Conservation (phyloP, 2,113 vertebrate genomes). For the Orthonyx spaldingii region DNA sequence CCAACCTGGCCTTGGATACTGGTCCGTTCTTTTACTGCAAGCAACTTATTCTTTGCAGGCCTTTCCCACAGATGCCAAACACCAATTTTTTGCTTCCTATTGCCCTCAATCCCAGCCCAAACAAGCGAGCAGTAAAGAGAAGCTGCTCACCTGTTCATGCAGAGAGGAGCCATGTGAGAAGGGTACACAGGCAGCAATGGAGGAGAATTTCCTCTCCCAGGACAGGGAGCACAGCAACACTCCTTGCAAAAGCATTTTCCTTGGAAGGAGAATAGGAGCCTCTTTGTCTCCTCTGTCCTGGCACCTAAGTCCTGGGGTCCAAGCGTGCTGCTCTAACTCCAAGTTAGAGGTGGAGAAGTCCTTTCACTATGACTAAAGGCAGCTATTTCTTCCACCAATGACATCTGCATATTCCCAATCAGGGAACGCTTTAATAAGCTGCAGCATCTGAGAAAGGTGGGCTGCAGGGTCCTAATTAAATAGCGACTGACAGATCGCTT, state of each 20-base stretch:
- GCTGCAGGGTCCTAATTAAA: conserved; percentile 32
- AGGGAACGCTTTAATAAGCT: neutral
- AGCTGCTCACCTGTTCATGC: neutral
- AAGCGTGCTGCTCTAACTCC: neutral
- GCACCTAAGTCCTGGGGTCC: neutral
- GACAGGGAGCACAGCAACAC: neutral
- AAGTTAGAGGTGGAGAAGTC: neutral
- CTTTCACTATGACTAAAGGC: neutral
- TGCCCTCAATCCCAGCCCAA: neutral
- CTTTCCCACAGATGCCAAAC: neutral
- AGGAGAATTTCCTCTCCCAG: neutral
- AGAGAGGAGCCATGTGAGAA: neutral
- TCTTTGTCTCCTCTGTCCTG: neutral
- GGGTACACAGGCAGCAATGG: neutral
- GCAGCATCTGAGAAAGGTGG: conserved; percentile 6
- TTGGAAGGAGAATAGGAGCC: conserved; percentile 3
- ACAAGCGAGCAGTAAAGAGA: neutral
- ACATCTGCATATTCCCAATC: conserved; percentile 4
- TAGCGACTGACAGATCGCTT: neutral
- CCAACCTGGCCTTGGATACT: neutral
- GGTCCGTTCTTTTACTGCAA: neutral
- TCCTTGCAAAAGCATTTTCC: neutral
- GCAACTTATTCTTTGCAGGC: neutral
- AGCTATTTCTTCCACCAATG: neutral
- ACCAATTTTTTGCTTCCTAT: neutral